Evolutionary conservation across 2,888 invertebrate species (phyloP).

Genomic region (Ormyrus thymus): DNA sequence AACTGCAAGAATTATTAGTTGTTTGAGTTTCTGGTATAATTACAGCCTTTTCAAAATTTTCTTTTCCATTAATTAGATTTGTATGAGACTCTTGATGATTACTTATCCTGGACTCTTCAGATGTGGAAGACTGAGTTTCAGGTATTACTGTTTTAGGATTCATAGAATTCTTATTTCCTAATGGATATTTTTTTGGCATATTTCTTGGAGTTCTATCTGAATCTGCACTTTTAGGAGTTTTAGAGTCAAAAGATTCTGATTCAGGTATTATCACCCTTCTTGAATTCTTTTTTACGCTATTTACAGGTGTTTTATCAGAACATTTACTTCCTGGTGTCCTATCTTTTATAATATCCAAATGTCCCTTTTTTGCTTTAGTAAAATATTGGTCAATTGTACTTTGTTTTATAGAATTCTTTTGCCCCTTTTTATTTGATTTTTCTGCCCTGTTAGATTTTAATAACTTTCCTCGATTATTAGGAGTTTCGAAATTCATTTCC

Average conservation of each 20-base stretch:
- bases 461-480: conserved; percentile 70
- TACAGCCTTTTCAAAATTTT: conserved; percentile 8
- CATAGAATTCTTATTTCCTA: conserved; percentile 19
- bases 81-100: not conserved
- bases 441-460: conserved; percentile 33
- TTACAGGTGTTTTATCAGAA: conserved; percentile 42
- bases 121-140: conserved; percentile 35
- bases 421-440: conserved; percentile 16
- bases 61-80: not conserved
- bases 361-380: conserved; percentile 20
- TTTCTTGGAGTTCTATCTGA: conserved; percentile 25
- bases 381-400: conserved; percentile 37
- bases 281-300: not conserved
- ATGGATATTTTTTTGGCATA: conserved; percentile 10
- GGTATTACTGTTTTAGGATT: conserved; percentile 12
- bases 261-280: conserved; percentile 35
- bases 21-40: conserved; percentile 34
- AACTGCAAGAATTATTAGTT: not conserved
- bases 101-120: conserved; percentile 12
- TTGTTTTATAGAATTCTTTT: conserved; percentile 20
- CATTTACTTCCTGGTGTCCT: conserved; percentile 26
- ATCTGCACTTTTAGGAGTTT: conserved; percentile 16
- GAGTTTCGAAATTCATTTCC: conserved; percentile 71
- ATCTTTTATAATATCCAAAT: conserved; percentile 20
- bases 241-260: conserved; percentile 5